phyloP scores from a whole-genome alignment of 30 jellyfish, hydroid and myxozoan genomes.

The Chironex yamaguchii region DNA sequence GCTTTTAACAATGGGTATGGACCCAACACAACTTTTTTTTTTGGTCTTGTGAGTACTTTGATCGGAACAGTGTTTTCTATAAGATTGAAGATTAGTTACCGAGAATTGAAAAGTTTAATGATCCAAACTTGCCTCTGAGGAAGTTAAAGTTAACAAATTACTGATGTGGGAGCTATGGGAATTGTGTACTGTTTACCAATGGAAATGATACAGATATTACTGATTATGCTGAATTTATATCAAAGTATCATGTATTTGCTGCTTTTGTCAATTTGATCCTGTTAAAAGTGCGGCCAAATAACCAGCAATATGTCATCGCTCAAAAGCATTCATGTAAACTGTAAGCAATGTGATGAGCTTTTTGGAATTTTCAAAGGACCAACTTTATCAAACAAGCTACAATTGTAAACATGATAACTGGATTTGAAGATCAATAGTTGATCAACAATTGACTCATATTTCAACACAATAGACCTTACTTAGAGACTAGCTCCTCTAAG shows the following conservation, averaged over 20 bases:
- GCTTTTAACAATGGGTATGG: not conserved
- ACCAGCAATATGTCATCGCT: not conserved
- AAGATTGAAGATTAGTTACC: not conserved
- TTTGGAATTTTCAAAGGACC: not conserved
- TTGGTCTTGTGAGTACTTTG: not conserved
- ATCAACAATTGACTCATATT: not conserved
- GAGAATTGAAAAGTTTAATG: not conserved
- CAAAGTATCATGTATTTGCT: not conserved
- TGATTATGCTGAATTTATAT: not conserved
- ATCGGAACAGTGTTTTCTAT: too few relatives aligned
- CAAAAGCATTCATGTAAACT: not conserved
- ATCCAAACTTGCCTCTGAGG: not conserved
- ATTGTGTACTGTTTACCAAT: not conserved
- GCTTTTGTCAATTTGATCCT: not conserved
- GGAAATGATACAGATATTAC: not conserved
- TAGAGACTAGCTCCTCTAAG: not conserved
- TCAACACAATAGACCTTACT: not conserved
- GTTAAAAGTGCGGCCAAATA: not conserved
- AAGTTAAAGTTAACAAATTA: not conserved
- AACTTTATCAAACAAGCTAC: not conserved
- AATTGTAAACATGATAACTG: too few relatives aligned
- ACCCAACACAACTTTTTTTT: not conserved
- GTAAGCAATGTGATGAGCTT: not conserved
- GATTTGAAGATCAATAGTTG: not conserved
- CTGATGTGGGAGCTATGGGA: not conserved